Evolutionary conservation across 2,797 vertebrate genomes (phyloP), one percentile per base, ranked within the genome.

Genomic region (Sibirionetta formosa): DNA sequence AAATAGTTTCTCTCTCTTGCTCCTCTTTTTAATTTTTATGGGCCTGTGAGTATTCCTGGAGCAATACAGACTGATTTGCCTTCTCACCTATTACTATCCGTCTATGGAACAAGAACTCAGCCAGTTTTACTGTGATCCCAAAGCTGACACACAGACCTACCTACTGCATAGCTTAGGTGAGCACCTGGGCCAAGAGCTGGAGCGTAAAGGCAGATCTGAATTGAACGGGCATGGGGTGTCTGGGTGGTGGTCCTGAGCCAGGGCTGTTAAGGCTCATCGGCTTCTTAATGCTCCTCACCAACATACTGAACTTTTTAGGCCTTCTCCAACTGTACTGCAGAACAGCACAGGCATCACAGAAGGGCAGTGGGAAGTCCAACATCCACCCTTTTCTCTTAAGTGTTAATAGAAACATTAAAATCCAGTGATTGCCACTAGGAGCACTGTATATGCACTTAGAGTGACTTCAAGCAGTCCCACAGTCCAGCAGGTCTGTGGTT

Each of bases 371-470:
- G 38, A 31, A 18, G 38, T 64, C 27, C 29, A 42, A 14, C 19
- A 64, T 64, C 19, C 27, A 40, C 82, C 24, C n/a, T 72, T 84
- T 66, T 29, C 44, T 18, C 31, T 29, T n/a, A 60, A 48, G 38
- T 48, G 54, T 35, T 58, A 66, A 44, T 3, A n/a, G 35, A 77
- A 86, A 22, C 0, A 1, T 14, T 56, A 48, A 84, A 82, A 86
- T 54, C 12, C 40, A 58, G 40, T 29, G 24, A 0, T 48, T 94
- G 56, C 36, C 35, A 53, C 33, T 4, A 57, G 27, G 7, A 91
- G 16, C 22, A 31, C 3, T 0, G 0, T 5, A 4, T 8, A 29
- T 24, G 12, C 11, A 1, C 6, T 46, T 7, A 19, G 46, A 20
- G 46, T 54, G 35, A 33, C 12, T 13, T 33, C 4, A 50, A 46